phyloP scores from a whole-genome alignment of 2,113 vertebrate genomes.

The Toxotes jaculatrix region DNA sequence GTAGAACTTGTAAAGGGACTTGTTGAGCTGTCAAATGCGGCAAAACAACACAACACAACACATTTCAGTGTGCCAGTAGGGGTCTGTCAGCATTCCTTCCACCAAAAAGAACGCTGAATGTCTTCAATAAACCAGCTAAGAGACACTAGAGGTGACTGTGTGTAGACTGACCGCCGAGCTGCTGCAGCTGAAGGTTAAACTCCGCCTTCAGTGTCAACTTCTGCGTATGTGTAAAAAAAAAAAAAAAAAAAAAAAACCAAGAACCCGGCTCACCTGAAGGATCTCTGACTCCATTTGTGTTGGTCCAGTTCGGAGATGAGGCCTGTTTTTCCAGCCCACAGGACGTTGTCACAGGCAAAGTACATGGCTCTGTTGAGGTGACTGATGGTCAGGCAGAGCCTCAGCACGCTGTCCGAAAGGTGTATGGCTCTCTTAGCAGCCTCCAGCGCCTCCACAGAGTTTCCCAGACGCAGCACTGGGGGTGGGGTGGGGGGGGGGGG shows the following conservation, averaged over 20 bases:
- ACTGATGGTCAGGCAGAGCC: conserved; percentile 92
- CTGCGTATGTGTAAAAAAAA: background rate
- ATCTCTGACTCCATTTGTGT: conserved; percentile 93
- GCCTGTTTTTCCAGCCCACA: conserved; percentile 91
- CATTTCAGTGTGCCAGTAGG: no score
- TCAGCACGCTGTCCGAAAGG: conserved; percentile 90
- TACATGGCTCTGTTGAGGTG: conserved; percentile 95
- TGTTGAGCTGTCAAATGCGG: no score
- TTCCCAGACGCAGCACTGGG: conserved; percentile 93
- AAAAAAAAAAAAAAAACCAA: background rate
- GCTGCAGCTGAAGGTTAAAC: background rate
- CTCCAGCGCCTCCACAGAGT: conserved; percentile 90
- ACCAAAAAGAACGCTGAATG: no score
- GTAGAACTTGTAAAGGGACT: no score
- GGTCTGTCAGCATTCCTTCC: no score
- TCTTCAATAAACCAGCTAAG: no score
- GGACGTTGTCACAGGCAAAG: conserved; percentile 94
- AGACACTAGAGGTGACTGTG: no score
- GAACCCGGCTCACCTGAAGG: conserved; percentile 87
- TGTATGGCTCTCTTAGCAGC: conserved; percentile 92
- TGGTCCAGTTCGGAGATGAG: conserved; percentile 86
- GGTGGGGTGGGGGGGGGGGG: no score
- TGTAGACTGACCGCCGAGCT: no score
- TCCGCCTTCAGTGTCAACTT: background rate
- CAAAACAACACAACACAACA: no score